These are phyloP conservation scores for Epinephelus cyanopodus DNA, from an alignment of 2,113 vertebrate genomes.

Conservation along the genomic window DNA sequence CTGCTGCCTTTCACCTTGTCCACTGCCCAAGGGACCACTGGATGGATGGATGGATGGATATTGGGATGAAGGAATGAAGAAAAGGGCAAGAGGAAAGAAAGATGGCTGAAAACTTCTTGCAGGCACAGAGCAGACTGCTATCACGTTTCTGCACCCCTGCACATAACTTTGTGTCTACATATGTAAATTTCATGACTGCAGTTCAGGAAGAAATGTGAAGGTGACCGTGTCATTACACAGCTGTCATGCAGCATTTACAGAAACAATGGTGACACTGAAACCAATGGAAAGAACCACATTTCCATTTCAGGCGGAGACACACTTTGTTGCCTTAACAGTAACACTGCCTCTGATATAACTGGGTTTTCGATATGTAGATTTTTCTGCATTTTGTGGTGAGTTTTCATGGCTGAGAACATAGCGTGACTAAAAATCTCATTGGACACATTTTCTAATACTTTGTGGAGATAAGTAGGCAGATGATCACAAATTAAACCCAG, in stretches of 20 bases:
- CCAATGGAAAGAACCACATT: not conserved
- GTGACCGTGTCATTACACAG: not conserved
- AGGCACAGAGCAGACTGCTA: not conserved
- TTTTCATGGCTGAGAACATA: not conserved
- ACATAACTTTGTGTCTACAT: not conserved
- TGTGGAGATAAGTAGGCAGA: not conserved
- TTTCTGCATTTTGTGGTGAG: not conserved
- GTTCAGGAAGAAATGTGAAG: not conserved
- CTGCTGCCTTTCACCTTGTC: constrained; percentile 18
- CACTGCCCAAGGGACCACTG: constrained; percentile 15
- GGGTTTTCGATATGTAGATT: not conserved
- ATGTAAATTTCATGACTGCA: not conserved
- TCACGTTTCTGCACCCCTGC: not conserved
- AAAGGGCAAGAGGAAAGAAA: not conserved
- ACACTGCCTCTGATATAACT: not conserved
- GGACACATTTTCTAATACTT: not conserved
- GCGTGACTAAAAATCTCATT: not conserved
- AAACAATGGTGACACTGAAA: not conserved
- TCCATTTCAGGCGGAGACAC: not conserved
- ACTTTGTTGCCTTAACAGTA: not conserved
- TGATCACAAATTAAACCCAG: constrained; percentile 27
- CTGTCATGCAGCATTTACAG: not conserved
- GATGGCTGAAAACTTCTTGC: not conserved
- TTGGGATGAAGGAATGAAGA: not conserved
- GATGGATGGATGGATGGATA: not conserved